These are phyloP conservation scores for Sebastes hopkinsi DNA, from an alignment of 2,797 vertebrate genomes.

Conservation along the genomic window DNA sequence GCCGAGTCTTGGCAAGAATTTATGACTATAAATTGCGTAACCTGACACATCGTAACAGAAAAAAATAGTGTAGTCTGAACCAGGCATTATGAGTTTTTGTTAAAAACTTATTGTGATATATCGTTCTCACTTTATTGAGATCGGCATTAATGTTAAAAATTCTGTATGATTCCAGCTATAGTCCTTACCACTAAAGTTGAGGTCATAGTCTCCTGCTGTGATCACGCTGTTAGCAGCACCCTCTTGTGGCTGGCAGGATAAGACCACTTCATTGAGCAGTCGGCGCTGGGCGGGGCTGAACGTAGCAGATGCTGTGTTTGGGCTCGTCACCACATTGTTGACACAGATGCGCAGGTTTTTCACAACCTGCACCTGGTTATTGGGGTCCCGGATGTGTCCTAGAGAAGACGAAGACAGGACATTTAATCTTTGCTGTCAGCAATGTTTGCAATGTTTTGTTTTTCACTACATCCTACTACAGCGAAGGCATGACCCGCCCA, in stretches of 20 bases:
- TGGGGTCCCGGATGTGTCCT: slow-evolving; percentile 98
- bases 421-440: background rate
- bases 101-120: background rate
- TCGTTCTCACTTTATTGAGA: background rate
- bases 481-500: too few species aligned
- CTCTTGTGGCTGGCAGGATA: slow-evolving; percentile 91
- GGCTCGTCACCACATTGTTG: slow-evolving; percentile 88
- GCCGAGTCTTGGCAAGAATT: too few species aligned
- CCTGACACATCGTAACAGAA: too few species aligned
- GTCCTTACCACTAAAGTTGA: slow-evolving; percentile 93
- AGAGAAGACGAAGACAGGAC: background rate
- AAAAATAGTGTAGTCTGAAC: background rate
- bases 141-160: background rate
- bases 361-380: slow-evolving; percentile 94
- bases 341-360: slow-evolving; percentile 96
- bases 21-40: too few species aligned
- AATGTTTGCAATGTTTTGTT: background rate
- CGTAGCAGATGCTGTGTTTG: slow-evolving; percentile 78
- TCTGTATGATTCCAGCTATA: too few species aligned
- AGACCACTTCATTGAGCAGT: slow-evolving; percentile 90
- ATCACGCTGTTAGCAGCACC: slow-evolving; percentile 88
- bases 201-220: slow-evolving; percentile 94
- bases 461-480: background rate
- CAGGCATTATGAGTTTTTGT: background rate
- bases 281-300: slow-evolving; percentile 71